Evolutionary conservation across 2,888 invertebrate genomes (phyloP), one percentile per base, ranked within the genome.

Genomic region (Perdita meconis): DNA sequence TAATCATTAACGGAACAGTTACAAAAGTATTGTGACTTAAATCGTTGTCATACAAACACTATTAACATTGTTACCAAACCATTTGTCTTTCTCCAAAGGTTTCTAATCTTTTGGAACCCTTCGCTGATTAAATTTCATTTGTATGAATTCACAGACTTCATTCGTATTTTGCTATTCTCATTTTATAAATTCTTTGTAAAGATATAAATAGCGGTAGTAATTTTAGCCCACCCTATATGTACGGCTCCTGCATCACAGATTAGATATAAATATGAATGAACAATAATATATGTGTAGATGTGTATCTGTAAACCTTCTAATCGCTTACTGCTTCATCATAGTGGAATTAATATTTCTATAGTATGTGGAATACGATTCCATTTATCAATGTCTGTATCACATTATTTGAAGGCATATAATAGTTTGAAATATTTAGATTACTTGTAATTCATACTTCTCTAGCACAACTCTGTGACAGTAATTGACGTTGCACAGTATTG

Each of bases 241-340:
- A 51, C 36, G 24, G 16, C 42, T 22, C 34, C 30, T 26, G 36
- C 30, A 47, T 34, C 50, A 5, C 34, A 40, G 5, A n/a, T 30
- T 16, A 24, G 19, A 16, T 42, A 36, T 13, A 42, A 24, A 65
- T 16, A 34, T 24, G 19, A 42, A 44, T 44, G 4, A 30, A 30
- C 10, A 26, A 30, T 42, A 59, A 59, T 42, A 59, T 42, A 26
- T 16, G 16, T 40, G 22, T 60, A 53, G 50, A 34, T 40, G n/a
- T 64, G 36, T 36, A 38, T 59, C 16, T 70, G 55, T 50, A 36
- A 55, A 69, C 68, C 22, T 67, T 78, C 56, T 78, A 74, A 63
- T 65, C 61, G 56, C 59, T 57, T 60, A 42, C 59, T 65, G 55
- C 42, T 71, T 22, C 8, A 57, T 68, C 40, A 60, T 34, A 40